These are phyloP conservation scores for Gnathonemus echidnorhynchus DNA, from an alignment of 2,113 vertebrate genomes.

Conservation along the genomic window DNA sequence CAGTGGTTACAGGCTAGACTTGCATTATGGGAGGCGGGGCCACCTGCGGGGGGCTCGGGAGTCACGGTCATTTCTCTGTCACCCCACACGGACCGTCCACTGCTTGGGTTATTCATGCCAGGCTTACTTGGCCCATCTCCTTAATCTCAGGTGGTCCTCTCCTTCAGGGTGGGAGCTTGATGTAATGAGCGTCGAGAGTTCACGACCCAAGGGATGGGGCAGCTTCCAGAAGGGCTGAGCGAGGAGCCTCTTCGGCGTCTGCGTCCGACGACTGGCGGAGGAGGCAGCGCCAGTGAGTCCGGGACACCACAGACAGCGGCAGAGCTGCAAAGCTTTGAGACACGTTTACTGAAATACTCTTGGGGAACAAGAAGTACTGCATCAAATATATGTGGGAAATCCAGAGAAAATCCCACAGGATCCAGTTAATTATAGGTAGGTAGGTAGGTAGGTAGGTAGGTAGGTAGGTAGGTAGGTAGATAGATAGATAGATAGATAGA, in stretches of 20 bases:
- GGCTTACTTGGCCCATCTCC: neutral
- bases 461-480: too few species aligned
- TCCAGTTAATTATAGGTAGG: neutral
- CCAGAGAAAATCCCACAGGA: neutral
- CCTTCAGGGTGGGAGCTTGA: neutral
- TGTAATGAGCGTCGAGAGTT: neutral
- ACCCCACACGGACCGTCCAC: neutral
- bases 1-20: neutral
- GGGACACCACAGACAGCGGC: too few species aligned
- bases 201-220: neutral
- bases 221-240: neutral
- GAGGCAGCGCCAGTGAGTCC: neutral
- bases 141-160: neutral
- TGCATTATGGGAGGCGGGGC: neutral
- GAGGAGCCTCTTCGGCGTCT: neutral
- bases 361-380: neutral
- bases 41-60: too few species aligned
- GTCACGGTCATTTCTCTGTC: neutral
- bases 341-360: neutral
- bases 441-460: too few species aligned
- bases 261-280: neutral
- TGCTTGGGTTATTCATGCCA: neutral
- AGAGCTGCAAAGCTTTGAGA: neutral
- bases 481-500: too few species aligned
- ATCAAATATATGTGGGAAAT: neutral